Evolutionary conservation across 2,888 invertebrate genomes (phyloP), one percentile per base, ranked within the genome.

Genomic region (Drosophila rellima): DNA sequence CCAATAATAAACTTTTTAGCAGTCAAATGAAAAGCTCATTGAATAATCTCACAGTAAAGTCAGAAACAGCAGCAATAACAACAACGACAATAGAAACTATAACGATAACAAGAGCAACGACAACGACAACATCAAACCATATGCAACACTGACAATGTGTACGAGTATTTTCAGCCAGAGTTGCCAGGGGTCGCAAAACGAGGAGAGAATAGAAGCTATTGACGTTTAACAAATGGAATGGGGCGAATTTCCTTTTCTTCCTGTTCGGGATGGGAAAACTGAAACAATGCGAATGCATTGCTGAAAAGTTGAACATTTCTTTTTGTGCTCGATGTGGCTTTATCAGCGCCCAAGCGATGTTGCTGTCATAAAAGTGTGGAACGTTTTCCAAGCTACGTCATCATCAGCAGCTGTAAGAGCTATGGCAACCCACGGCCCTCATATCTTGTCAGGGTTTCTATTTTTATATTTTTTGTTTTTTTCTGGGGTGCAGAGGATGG

Each of bases 281-380:
- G 73, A 80, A 80, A 73, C 82, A 85, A 80, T 72, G 79, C 66
- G 56, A 75, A 84, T 80, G 83, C 87, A 84, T 70, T 79, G 79
- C 68, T 70, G 61, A 74, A 84, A 83, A 83, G 78, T 79, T 82
- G 64, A 54, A 76, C 75, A 83, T 80, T 75, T 83, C 70, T 78
- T 59, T 48, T 20, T 70, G 55, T 59, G 33, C 55, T 60, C 23
- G 66, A 56, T 51, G 64, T 57, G 57, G 40, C 72, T 66, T 85
- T 85, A 80, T 88, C 82, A 74, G 69, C 68, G 40, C 48, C 50
- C 45, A 68, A 74, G 52, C 59, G 76, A 33, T 48, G 48, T 42
- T 20, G 33, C 80, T 90, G 86, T 90, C 85, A 90, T 90, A 90
- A 87, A 90, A 90, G 87, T 90, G 90, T 82, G 82, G 87, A 83